phyloP scores from a whole-genome alignment of 2,797 vertebrate genomes.

The Trachops cirrhosus region DNA sequence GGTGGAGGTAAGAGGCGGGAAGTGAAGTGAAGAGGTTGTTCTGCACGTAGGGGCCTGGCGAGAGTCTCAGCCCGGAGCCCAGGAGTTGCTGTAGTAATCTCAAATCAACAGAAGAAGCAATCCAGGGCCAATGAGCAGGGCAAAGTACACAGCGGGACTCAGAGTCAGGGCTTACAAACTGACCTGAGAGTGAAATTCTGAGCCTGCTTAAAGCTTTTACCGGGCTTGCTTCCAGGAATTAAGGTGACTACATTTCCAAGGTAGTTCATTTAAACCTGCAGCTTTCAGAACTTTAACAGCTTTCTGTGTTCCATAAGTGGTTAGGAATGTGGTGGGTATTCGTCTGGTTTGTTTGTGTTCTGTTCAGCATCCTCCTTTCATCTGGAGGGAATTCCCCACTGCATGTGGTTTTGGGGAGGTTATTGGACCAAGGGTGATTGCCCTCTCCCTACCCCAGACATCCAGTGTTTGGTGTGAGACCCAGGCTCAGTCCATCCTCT shows the following conservation, averaged over 20 bases:
- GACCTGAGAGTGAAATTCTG: not conserved
- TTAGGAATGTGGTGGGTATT: not conserved
- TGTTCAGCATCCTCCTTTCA: not conserved
- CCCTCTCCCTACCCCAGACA: not conserved
- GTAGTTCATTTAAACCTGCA: not conserved
- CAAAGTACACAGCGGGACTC: not conserved
- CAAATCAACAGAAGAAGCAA: constrained; percentile 28
- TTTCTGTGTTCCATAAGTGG: not conserved
- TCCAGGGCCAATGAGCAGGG: not conserved
- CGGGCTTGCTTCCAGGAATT: not conserved
- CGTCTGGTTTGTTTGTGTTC: not conserved
- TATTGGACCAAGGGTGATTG: not conserved
- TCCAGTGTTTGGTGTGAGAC: not conserved
- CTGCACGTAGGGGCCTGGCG: not conserved
- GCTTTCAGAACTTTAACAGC: not conserved
- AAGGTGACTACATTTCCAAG: not conserved
- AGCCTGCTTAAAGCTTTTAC: not conserved
- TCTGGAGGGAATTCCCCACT: not conserved
- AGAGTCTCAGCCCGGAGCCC: not conserved
- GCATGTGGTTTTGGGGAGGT: not conserved
- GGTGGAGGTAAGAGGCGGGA: not conserved
- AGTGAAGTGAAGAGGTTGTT: not conserved
- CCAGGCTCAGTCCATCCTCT: not conserved
- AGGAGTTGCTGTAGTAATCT: not conserved
- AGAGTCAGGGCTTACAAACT: constrained; percentile 30